phyloP scores from a whole-genome alignment of 1,140 invertebrate species.

The Drosophila kanapiae region DNA sequence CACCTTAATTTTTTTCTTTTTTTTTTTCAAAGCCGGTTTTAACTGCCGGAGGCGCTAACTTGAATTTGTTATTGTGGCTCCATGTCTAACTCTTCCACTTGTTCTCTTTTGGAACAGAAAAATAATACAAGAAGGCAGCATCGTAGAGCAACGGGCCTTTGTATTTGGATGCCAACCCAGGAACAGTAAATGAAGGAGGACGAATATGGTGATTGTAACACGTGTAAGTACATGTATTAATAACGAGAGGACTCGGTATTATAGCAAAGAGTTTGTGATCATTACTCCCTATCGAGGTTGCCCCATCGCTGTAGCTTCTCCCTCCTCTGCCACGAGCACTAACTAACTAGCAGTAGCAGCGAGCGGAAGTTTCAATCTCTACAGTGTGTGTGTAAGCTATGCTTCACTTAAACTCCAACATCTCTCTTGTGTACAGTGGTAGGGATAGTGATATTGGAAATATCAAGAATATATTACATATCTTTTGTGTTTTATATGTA shows the following conservation, averaged over 20 bases:
- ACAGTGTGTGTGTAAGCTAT: constrained; percentile 15
- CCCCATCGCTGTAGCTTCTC: constrained; percentile 6
- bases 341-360: constrained; percentile 15
- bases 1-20: constrained; percentile 82
- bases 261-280: constrained; percentile 6
- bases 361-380: constrained; percentile 41
- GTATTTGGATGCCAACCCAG: constrained; percentile 63
- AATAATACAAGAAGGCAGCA: constrained; percentile 29
- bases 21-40: constrained; percentile 56
- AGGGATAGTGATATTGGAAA: constrained; percentile 6
- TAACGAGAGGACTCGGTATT: constrained; percentile 6
- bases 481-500: too few species aligned
- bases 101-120: constrained; percentile 50
- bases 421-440: constrained; percentile 29
- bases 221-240: constrained; percentile 71
- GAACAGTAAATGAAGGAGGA: constrained; percentile 85
- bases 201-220: constrained; percentile 85
- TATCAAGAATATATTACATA: background rate
- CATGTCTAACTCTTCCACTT: constrained; percentile 59
- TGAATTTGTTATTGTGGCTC: constrained; percentile 43
- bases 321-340: constrained; percentile 1
- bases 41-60: constrained; percentile 59
- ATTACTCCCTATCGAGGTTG: constrained; percentile 8
- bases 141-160: constrained; percentile 43
- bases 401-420: constrained; percentile 29